Conservation (phyloP, 2,113 vertebrate species). For the Peromyscus leucopus region DNA sequence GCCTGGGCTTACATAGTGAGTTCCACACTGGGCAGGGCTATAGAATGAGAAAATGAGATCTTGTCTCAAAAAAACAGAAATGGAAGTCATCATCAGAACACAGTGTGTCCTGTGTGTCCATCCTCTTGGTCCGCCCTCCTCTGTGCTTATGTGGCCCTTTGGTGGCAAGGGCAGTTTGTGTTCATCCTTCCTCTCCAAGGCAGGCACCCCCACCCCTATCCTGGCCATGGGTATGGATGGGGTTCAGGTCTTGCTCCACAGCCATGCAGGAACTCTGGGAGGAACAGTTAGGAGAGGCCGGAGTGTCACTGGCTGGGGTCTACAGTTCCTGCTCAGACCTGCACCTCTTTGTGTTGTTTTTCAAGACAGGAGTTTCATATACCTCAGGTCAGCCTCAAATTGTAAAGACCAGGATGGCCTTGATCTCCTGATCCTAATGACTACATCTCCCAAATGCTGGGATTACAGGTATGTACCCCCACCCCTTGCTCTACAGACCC, state of each 20-base stretch:
- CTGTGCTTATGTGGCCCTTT: not conserved
- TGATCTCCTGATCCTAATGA: not conserved
- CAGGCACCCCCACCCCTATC: not conserved
- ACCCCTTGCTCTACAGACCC: not conserved
- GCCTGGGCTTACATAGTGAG: not conserved
- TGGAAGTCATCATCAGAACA: not conserved
- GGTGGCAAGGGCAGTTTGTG: not conserved
- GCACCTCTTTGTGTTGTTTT: not conserved
- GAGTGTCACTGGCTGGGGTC: not conserved
- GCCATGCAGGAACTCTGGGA: not conserved
- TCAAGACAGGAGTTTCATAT: not conserved
- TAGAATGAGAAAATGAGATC: not conserved
- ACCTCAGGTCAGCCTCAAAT: not conserved
- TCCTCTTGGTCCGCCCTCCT: not conserved
- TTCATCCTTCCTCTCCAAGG: not conserved
- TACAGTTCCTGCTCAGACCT: not conserved
- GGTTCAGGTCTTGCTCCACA: not conserved
- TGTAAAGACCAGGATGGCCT: not conserved
- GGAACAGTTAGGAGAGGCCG: not conserved
- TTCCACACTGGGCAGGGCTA: not conserved
- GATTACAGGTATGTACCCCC: not conserved
- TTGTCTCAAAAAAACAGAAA: not conserved
- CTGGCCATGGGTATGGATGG: not conserved
- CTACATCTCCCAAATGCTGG: not conserved
- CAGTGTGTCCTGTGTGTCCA: not conserved